Conservation (phyloP, 92 coral and sea anemone species). For the Phenganax subtilis region DNA sequence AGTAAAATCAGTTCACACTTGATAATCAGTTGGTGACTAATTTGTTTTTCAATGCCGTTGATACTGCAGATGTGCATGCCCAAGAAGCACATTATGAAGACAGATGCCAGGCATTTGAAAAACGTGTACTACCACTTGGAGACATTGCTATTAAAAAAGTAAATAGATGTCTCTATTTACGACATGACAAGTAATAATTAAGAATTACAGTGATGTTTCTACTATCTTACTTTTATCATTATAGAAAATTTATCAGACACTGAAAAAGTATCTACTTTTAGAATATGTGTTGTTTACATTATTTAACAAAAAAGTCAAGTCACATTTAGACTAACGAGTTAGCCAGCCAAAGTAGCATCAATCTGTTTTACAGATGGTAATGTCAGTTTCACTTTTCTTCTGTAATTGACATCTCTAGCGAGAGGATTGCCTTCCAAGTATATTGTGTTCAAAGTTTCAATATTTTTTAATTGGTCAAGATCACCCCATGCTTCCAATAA, state of each 20-base stretch:
- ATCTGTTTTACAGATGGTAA: constrained; percentile 79
- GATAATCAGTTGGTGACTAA: too few species aligned
- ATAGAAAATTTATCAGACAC: background rate
- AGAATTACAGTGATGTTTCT: background rate
- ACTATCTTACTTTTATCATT: background rate
- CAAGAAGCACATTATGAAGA: constrained; percentile 31
- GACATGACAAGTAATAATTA: background rate
- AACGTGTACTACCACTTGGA: constrained; percentile 66
- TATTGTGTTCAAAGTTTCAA: constrained; percentile 65
- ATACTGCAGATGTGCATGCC: constrained; percentile 62
- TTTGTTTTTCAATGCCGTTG: background rate
- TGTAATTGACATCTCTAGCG: constrained; percentile 68
- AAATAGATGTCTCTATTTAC: constrained; percentile 43
- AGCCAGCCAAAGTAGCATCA: constrained; percentile 68
- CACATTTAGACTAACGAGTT: background rate
- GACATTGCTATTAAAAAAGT: constrained; percentile 82
- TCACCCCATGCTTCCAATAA: constrained; percentile 79
- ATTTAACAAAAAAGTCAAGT: constrained; percentile 3
- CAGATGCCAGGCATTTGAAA: background rate
- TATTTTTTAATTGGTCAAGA: constrained; percentile 67
- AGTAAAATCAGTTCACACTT: too few species aligned
- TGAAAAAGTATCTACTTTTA: background rate
- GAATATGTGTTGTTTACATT: background rate
- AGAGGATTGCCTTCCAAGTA: constrained; percentile 92
- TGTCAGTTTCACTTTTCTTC: constrained; percentile 91